Evolutionary conservation across 2,888 invertebrate species (phyloP), one percentile per base, ranked within the genome.

Genomic region (Diachrysia chrysitis): DNA sequence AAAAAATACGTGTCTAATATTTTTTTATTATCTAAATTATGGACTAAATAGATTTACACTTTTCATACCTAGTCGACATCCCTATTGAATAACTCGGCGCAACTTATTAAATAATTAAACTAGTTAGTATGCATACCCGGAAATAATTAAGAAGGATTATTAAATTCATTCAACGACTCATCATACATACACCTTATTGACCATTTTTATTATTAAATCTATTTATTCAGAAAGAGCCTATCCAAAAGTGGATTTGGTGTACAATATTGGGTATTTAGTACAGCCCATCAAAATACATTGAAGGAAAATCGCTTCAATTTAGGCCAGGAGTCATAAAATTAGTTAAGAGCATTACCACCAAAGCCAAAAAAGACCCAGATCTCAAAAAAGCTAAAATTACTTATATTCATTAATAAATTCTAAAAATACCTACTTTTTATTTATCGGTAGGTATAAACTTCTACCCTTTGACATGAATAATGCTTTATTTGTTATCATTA

Each of bases 381-480:
- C 42, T 42, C 6, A 37, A 3, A 42, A 42, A 42, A 42, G 7
- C n/a, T 42, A 42, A 42, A n/a, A 42, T 42, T n/a, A 42, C 42
- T n/a, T 42, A 42, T 1, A n/a, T n/a, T 14, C 5, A 25, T 25
- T 6, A 42, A 4, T 42, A n/a, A n/a, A n/a, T n/a, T n/a, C 42
- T 42, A n/a, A 42, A n/a, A 42, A 5, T 16, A n/a, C n/a, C 5
- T 42, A n/a, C n/a, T 1, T 42, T 5, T n/a, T 42, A 42, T n/a
- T 16, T 42, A n/a, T n/a, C 5, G 42, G 42, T n/a, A 42, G n/a
- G 3, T n/a, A 16, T 42, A n/a, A n/a, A n/a, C n/a, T n/a, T n/a
- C n/a, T n/a, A n/a, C n/a, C n/a, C n/a, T n/a, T 42, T 42, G 42
- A 42, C 16, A 42, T 42, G n/a, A 42, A 42, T 42, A 42, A n/a